Conservation (phyloP, 2,113 vertebrate species). For the Triplophysa dalaica region DNA sequence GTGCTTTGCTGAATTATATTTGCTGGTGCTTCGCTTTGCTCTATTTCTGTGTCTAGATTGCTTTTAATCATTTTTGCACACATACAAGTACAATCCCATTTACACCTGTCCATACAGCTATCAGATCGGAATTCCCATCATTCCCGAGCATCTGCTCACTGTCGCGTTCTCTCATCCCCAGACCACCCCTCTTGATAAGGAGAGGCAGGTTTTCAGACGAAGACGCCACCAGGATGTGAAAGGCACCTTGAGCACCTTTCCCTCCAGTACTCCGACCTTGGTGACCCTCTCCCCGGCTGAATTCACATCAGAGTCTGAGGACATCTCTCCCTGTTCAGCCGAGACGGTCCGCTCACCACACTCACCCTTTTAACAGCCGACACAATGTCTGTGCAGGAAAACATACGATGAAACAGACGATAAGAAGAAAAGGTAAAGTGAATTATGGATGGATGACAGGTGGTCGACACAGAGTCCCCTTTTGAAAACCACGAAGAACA, state of each 20-base stretch:
- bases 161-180: constrained; percentile 62
- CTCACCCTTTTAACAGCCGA: constrained; percentile 86
- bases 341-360: constrained; percentile 92
- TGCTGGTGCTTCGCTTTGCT: not conserved
- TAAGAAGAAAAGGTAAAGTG: constrained; percentile 10
- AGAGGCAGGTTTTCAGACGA: constrained; percentile 98
- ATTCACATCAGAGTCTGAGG: constrained; percentile 91
- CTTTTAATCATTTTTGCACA: no score
- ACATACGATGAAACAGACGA: not conserved
- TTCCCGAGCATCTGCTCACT: constrained; percentile 6
- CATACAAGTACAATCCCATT: not conserved
- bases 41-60: not conserved
- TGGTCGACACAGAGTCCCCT: not conserved
- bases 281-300: constrained; percentile 76
- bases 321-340: constrained; percentile 89
- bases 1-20: constrained; percentile 16
- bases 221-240: constrained; percentile 95
- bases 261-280: constrained; percentile 49
- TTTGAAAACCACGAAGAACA: not conserved
- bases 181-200: constrained; percentile 99
- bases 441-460: not conserved
- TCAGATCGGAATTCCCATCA: no score
- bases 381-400: not conserved
- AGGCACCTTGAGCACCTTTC: constrained; percentile 68
- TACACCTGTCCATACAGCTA: not conserved